Conservation (phyloP, 2,797 vertebrate species). For the Eidolon dupreanum region DNA sequence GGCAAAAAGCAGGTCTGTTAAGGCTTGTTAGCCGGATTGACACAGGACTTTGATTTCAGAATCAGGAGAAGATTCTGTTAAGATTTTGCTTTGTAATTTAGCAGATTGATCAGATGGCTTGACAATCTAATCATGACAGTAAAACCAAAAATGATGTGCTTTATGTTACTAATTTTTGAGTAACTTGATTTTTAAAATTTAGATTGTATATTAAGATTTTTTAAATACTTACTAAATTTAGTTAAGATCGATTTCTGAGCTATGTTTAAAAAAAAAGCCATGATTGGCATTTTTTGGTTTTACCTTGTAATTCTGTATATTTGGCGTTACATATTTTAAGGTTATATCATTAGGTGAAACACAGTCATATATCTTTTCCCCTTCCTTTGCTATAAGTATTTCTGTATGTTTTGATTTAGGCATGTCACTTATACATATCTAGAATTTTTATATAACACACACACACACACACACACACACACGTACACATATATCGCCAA, state of each 20-base stretch:
- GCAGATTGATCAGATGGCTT: background rate
- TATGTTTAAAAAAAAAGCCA: background rate
- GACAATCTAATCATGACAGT: background rate
- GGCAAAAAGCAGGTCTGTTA: background rate
- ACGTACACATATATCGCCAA: background rate
- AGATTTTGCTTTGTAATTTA: constrained; percentile 52
- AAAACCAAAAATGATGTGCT: background rate
- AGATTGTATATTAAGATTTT: constrained; percentile 3
- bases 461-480: too few relatives aligned
- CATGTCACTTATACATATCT: background rate
- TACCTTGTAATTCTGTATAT: background rate
- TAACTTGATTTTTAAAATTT: background rate
- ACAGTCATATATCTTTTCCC: background rate
- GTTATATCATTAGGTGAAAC: background rate
- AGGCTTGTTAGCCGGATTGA: background rate
- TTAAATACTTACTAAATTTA: background rate
- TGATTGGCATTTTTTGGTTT: background rate
- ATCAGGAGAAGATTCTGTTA: background rate
- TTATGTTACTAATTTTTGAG: constrained; percentile 21
- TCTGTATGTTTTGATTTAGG: background rate
- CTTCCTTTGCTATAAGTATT: background rate
- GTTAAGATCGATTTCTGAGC: background rate
- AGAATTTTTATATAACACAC: too few relatives aligned
- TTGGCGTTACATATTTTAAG: background rate
- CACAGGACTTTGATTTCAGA: background rate